Conservation (phyloP, 2,888 invertebrate genomes). For the Micoletzkya japonica region DNA sequence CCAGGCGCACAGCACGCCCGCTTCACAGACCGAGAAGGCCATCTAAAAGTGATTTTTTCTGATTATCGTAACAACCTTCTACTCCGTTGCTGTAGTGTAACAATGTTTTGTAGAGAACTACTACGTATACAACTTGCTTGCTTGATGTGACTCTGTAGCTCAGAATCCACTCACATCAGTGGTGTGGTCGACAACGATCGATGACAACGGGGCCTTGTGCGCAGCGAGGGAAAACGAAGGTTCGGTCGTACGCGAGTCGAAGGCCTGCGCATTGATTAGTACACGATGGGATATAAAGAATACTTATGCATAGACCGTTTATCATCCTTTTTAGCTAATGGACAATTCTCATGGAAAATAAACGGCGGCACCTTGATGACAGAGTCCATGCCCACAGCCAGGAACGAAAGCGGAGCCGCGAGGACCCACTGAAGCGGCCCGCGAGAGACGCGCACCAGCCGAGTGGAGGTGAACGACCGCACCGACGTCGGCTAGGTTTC, state of each 20-base stretch:
- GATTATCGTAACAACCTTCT: neutral
- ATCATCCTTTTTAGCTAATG: neutral
- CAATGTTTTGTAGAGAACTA: too few species aligned
- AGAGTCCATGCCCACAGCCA: constrained; percentile 8
- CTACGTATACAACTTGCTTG: too few species aligned
- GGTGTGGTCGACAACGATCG: constrained; percentile 36
- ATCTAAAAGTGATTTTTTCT: constrained; percentile 34
- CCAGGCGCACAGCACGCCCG: constrained; percentile 59
- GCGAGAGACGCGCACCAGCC: constrained; percentile 9
- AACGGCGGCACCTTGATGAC: constrained; percentile 12
- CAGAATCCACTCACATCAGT: constrained; percentile 23
- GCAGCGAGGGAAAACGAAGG: constrained; percentile 44
- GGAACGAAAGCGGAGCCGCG: constrained; percentile 15
- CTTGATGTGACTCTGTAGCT: neutral
- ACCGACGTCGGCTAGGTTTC: neutral
- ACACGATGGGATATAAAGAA: neutral
- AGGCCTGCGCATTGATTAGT: constrained; percentile 24
- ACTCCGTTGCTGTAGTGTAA: too few species aligned
- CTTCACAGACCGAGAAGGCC: constrained; percentile 50
- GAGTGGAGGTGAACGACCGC: constrained; percentile 9
- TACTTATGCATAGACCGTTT: neutral
- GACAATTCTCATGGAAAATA: neutral
- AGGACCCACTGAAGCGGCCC: neutral
- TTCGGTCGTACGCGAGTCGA: constrained; percentile 40
- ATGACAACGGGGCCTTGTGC: constrained; percentile 48